Base-by-base conservation (phyloP, 2,888 invertebrate genomes). In the Oligia strigilis region DNA sequence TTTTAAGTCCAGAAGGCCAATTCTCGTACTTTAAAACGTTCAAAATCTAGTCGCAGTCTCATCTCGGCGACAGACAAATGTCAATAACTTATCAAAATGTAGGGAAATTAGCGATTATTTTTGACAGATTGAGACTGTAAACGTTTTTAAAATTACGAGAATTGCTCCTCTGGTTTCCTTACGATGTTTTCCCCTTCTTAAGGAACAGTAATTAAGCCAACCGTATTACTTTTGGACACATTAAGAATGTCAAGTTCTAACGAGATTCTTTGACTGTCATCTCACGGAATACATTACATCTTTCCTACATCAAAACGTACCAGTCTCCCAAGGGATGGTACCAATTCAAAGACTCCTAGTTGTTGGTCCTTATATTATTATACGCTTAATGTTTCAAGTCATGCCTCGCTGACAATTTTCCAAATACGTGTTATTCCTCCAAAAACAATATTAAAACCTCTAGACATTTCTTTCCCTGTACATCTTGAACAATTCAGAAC, bases 381-480 rank as follows among this genome's bases (percentile, higher is more conserved):
- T 3, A 52, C 8, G 14, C 17, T 17, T 62, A 69, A 55, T 64
- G 19, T 55, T 64, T 17, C 5, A n/a, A 19, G 0, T 49, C 8
- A n/a, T 23, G 64, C n/a, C 60, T 4, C 8, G 36, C 17, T 40
- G n/a, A 36, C 52, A 75, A 73, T 66, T 64, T 70, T 0, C n/a
- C 6, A 55, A 64, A 69, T 65, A 70, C 62, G n/a, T 82, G 17
- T 36, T 65, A 19, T 46, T 8, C 23, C 8, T 19, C 46, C 23
- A 23, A 62, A n/a, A 80, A 49, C 17, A 64, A 72, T 69, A 69
- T 55, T 75, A 23, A 71, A 65, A 80, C 65, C 46, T 62, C 58
- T 19, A 66, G 58, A 60, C 5, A 74, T 40, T 23, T 83, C n/a
- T 60, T 64, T 71, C 4, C 19, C 4, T 49, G 36, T 62, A 46